phyloP scores from a whole-genome alignment of 64 coral and sea anemone species.

The Orbicella faveolata region DNA sequence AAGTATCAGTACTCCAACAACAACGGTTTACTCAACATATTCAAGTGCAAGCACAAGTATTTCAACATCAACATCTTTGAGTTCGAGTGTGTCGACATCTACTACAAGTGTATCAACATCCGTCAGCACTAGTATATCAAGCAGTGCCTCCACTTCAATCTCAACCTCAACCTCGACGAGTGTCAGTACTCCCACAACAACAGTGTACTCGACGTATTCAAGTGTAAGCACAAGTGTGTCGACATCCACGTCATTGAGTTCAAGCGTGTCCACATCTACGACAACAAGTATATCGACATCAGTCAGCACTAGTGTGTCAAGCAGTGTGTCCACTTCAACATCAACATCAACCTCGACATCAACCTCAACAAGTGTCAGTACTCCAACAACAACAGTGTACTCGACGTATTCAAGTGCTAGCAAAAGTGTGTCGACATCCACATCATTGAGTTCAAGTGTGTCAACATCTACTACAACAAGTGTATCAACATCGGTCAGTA shows the following conservation, averaged over 20 bases:
- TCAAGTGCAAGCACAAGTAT: not conserved
- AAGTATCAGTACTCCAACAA: not conserved
- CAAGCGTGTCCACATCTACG: not conserved
- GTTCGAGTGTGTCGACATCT: not conserved
- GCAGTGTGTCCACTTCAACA: not conserved
- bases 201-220: not conserved
- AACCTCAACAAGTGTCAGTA: not conserved
- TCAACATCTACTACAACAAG: not conserved
- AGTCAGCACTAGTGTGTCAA: conserved; percentile 2
- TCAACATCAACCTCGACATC: conserved; percentile 16
- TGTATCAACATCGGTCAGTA: not conserved
- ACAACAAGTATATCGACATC: not conserved
- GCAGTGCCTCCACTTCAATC: not conserved
- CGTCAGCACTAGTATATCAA: not conserved
- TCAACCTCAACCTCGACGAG: not conserved
- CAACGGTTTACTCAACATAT: not conserved
- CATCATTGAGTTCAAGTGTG: not conserved
- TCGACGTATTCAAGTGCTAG: not conserved
- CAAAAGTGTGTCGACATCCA: no score
- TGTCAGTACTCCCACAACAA: not conserved
- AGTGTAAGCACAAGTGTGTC: not conserved
- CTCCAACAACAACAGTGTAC: not conserved
- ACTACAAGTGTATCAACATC: not conserved
- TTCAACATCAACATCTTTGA: not conserved
- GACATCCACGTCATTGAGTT: not conserved